Conservation (phyloP, 2,888 invertebrate species). For the Phragmatobia fuliginosa region DNA sequence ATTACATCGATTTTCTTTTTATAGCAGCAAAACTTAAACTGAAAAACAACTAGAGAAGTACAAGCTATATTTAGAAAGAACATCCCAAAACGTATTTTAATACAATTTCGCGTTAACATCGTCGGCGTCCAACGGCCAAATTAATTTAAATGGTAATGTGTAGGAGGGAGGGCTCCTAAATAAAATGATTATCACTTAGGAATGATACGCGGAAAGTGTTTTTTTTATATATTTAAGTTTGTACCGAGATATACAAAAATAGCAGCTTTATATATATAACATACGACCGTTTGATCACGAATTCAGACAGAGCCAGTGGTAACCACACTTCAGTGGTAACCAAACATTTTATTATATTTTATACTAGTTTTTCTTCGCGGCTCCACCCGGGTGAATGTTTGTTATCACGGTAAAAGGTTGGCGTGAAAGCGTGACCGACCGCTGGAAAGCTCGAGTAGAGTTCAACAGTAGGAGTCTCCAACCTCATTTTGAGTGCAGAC, state of each 20-base stretch:
- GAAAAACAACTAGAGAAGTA: neutral
- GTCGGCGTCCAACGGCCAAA: conserved; percentile 24
- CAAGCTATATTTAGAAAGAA: neutral
- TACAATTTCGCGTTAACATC: conserved; percentile 27
- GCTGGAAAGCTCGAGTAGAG: no score
- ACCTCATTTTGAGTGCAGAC: no score
- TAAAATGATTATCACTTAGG: conserved; percentile 17
- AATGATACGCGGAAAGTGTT: neutral
- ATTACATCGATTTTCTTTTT: neutral
- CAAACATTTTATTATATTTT: no score
- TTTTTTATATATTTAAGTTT: neutral
- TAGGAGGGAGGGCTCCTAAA: conserved; percentile 29
- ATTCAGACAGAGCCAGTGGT: no score
- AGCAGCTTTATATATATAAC: neutral
- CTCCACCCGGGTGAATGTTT: no score
- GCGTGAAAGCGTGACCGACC: no score
- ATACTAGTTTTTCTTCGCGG: no score
- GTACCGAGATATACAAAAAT: neutral
- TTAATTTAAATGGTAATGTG: conserved; percentile 54
- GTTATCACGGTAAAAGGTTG: no score
- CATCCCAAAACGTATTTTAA: conserved; percentile 7
- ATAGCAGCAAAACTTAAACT: neutral
- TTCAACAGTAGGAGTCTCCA: no score
- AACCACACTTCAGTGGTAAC: no score
- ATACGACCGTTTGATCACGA: no score